Conservation (phyloP, 1,140 invertebrate genomes). For the Zaprionus taronus region DNA sequence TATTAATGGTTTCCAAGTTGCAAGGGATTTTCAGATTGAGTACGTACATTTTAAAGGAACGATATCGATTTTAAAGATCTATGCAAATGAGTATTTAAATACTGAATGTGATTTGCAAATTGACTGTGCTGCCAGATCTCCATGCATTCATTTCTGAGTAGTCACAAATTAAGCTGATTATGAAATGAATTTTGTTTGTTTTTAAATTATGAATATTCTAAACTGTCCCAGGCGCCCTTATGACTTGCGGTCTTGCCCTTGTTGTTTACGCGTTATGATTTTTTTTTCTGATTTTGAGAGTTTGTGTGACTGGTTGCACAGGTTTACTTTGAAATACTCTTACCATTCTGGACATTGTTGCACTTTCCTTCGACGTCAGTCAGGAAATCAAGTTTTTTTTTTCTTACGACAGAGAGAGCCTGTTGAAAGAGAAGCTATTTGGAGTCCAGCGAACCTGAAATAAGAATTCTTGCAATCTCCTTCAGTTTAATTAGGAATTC, state of each 20-base stretch:
- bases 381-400: neutral
- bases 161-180: neutral
- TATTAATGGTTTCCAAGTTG: too few relatives aligned
- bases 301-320: neutral
- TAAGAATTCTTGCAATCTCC: neutral
- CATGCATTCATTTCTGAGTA: neutral
- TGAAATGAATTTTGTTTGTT: neutral
- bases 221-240: neutral
- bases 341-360: neutral
- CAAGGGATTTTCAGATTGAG: too few relatives aligned
- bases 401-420: neutral
- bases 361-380: neutral
- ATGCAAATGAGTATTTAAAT: too few relatives aligned
- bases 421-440: neutral
- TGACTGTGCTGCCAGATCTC: too few relatives aligned
- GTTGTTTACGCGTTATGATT: neutral
- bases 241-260: neutral
- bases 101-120: too few relatives aligned
- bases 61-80: too few relatives aligned
- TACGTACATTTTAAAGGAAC: too few relatives aligned
- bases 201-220: neutral
- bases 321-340: neutral
- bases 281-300: neutral
- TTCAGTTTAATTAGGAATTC: neutral
- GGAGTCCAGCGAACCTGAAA: neutral